phyloP scores from a whole-genome alignment of 2,888 invertebrate species.

The Tetranychus piercei region DNA sequence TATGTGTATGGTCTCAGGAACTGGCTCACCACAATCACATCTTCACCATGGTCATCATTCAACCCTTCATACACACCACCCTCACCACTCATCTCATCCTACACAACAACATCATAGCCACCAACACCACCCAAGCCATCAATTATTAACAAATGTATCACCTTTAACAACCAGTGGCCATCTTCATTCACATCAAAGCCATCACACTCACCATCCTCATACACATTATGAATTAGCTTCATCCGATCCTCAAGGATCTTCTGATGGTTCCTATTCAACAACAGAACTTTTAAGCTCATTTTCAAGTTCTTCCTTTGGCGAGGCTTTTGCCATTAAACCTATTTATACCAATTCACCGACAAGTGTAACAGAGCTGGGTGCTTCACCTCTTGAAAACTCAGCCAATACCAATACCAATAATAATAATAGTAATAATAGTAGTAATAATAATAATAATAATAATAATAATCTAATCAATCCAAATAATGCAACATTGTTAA shows the following conservation, averaged over 20 bases:
- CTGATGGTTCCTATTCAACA: slow-evolving; percentile 9
- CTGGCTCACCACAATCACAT: slow-evolving; percentile 8
- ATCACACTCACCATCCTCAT: neutral
- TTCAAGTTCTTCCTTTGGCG: slow-evolving; percentile 5
- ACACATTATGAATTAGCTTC: neutral
- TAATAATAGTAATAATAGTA: neutral
- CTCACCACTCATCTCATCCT: neutral
- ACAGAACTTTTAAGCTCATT: slow-evolving; percentile 10
- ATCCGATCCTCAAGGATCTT: neutral
- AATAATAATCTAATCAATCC: neutral
- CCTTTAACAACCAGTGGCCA: neutral
- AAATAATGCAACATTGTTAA: slow-evolving; percentile 14
- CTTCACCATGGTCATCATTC: neutral
- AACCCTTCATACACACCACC: neutral
- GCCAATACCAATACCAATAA: neutral
- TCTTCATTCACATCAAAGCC: neutral
- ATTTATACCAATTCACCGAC: neutral
- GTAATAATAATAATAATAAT: neutral
- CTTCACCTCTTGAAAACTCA: neutral
- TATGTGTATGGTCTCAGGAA: slow-evolving; percentile 9
- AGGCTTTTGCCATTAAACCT: neutral
- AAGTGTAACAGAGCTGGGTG: neutral
- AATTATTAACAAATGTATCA: neutral
- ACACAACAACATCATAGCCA: neutral
- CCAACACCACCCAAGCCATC: neutral